phyloP scores from a whole-genome alignment of 2,888 invertebrate species.

The Drosophila gaucha region DNA sequence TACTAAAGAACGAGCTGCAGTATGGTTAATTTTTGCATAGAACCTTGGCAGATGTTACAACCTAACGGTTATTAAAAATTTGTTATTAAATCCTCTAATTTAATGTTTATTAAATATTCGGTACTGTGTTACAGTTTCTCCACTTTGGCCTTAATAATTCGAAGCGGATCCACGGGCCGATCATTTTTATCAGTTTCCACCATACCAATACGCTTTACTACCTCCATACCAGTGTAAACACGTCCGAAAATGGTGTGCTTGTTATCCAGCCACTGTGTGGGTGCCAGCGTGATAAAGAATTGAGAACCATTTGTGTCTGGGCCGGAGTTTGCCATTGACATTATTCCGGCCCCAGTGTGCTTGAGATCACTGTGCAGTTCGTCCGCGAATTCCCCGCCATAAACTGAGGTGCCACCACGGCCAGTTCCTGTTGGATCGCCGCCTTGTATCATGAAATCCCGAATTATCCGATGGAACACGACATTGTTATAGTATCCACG shows the following conservation, averaged over 20 bases:
- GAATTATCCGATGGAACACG: constrained; percentile 97
- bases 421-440: constrained; percentile 99
- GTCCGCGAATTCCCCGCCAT: constrained; percentile 97
- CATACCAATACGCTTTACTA: constrained; percentile 95
- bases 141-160: constrained; percentile 88
- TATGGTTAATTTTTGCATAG: constrained; percentile 7
- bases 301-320: constrained; percentile 99
- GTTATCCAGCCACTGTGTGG: constrained; percentile 98
- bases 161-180: constrained; percentile 94
- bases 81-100: constrained; percentile 5
- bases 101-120: constrained; percentile 4
- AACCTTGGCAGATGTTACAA: neutral
- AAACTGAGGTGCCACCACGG: constrained; percentile 98
- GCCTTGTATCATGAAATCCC: constrained; percentile 97
- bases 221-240: constrained; percentile 94
- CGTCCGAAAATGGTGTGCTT: constrained; percentile 99
- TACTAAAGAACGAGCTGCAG: constrained; percentile 85
- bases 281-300: constrained; percentile 98
- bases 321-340: constrained; percentile 99
- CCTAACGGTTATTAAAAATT: constrained; percentile 4
- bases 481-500: constrained; percentile 98
- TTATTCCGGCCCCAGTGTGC: constrained; percentile 95
- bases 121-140: constrained; percentile 77
- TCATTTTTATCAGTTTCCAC: constrained; percentile 97
- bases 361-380: constrained; percentile 97